phyloP scores from a whole-genome alignment of 2,888 invertebrate genomes.

The Philereme transversata region DNA sequence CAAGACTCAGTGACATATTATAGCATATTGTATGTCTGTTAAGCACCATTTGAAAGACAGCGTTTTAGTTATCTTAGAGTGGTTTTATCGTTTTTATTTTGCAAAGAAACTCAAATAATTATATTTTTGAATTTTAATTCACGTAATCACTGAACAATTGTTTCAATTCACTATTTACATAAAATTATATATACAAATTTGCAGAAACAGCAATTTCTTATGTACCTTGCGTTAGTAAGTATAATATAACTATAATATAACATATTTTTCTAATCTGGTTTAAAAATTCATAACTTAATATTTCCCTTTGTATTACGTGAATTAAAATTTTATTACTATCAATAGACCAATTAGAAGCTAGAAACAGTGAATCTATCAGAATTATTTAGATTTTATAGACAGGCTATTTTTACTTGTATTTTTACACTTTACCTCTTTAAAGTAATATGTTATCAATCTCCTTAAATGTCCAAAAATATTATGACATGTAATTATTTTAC shows the following conservation, averaged over 20 bases:
- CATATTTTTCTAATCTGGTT: too few relatives aligned
- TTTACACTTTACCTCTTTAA: constrained; percentile 43
- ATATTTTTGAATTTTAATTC: constrained; percentile 34
- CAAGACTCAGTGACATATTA: constrained; percentile 79
- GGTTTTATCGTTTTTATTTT: constrained; percentile 48
- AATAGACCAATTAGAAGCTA: constrained; percentile 66
- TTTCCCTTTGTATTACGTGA: constrained; percentile 28
- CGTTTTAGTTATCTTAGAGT: constrained; percentile 73
- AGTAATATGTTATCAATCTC: constrained; percentile 55
- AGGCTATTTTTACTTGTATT: constrained; percentile 53
- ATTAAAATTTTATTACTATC: constrained; percentile 42
- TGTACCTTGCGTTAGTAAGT: too few relatives aligned
- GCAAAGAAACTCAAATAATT: constrained; percentile 34
- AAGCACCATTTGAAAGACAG: constrained; percentile 64
- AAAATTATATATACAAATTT: constrained; percentile 2
- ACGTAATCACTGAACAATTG: constrained; percentile 8
- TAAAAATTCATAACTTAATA: too few relatives aligned
- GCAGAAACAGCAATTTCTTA: too few relatives aligned
- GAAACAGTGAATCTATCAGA: constrained; percentile 47
- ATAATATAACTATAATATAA: too few relatives aligned
- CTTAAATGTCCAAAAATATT: constrained; percentile 41
- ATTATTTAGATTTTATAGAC: constrained; percentile 50
- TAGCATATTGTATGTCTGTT: constrained; percentile 58
- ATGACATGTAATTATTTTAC: constrained; percentile 41
- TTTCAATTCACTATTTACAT: neutral